Evolutionary conservation across 2,888 invertebrate genomes (phyloP).

Genomic region (Ophion costatus): DNA sequence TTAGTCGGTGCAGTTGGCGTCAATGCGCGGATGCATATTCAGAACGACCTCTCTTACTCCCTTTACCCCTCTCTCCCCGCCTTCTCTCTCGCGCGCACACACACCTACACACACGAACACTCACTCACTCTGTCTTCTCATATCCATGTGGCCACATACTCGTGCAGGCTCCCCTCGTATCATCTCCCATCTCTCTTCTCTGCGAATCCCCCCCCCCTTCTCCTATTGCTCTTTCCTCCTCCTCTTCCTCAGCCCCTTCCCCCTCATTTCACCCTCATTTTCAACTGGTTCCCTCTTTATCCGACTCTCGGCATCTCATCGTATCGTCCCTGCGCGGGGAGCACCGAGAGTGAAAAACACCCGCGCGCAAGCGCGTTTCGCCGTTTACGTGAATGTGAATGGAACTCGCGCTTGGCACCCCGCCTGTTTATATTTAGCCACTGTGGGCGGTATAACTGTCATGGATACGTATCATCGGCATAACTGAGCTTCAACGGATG

Average conservation of each 20-base stretch:
- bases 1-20: conserved; percentile 82
- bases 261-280: conserved; percentile 27
- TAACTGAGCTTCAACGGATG: conserved; percentile 81
- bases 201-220: conserved; percentile 14
- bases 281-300: conserved; percentile 30
- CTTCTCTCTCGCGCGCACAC: conserved; percentile 61
- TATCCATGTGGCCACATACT: conserved; percentile 81
- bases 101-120: neutral
- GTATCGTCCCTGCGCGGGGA: conserved; percentile 36
- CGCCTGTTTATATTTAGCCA: conserved; percentile 83
- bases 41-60: conserved; percentile 76
- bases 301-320: conserved; percentile 35
- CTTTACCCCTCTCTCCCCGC: conserved; percentile 57
- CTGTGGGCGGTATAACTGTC: conserved; percentile 84
- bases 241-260: neutral
- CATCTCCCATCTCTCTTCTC: conserved; percentile 37
- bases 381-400: conserved; percentile 81
- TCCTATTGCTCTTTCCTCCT: neutral
- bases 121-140: conserved; percentile 68
- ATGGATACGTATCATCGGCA: conserved; percentile 84
- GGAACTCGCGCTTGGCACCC: conserved; percentile 82
- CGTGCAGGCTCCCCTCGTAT: conserved; percentile 50
- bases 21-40: conserved; percentile 83
- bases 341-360: conserved; percentile 30
- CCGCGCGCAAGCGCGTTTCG: conserved; percentile 58